Evolutionary conservation across 2,113 vertebrate genomes (phyloP), one percentile per base, ranked within the genome.

Genomic region (Columbina picui): DNA sequence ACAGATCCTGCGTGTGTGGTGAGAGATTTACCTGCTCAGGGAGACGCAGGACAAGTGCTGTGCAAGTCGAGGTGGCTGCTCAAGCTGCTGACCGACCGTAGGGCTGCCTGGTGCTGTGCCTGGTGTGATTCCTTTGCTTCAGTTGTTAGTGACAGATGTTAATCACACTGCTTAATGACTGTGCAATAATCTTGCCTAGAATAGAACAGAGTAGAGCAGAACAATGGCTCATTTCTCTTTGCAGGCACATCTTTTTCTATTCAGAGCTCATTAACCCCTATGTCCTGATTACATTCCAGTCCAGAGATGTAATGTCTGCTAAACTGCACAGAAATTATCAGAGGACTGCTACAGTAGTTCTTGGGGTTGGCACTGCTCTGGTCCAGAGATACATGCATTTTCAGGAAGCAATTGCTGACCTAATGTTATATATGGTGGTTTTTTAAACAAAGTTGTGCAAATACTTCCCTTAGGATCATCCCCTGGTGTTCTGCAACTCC

Each of bases 211-310:
- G 63, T 2, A 9, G 29, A 78, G 77, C 77, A 70, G 76, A 95
- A 81, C 86, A 93, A 67, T 63, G 77, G 84, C 89, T 94, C 9
- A 1, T 92, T 88, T 81, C 76, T 87, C 89, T 92, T 68, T 84
- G 91, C 84, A 89, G 84, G 70, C 89, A 60, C 93, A 92, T 92
- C 93, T 82, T 94, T 92, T 75, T 91, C 89, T 89, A 0, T 82
- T 95, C 80, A 94, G 77, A 84, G 53, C 91, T 94, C 84, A 10
- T 83, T 76, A 93, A 78, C 69, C 52, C 86, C 77, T 19, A 2
- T 56, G 43, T 89, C 69, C 69, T 12, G 0, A 65, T 77, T 86
- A 60, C 88, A 70, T 94, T 94, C 95, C 95, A 68, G 77, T 60
- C 67, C 52, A 38, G 68, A 86, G 41, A 81, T 71, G 92, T 75